Evolutionary conservation across 2,113 vertebrate species (phyloP), one percentile per base, ranked within the genome.

Genomic region (Calypte anna): DNA sequence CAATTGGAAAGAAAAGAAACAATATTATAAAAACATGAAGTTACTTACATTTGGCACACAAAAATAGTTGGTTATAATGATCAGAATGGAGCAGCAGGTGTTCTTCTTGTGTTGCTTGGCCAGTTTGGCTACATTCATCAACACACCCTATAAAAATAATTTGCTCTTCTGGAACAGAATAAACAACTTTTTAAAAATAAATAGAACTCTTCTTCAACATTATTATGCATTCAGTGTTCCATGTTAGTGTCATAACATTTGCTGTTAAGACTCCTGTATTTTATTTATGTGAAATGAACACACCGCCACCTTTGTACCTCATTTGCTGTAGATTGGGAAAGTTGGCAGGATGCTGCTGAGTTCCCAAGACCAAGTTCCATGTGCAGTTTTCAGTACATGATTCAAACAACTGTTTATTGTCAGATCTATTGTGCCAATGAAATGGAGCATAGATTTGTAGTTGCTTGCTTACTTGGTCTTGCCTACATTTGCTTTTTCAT

Each of bases 281-380:
- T 27, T 77, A 28, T 85, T 67, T 73, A 40, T 23, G 31, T 27
- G 24, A 75, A 70, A 85, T 23, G 12, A 61, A 57, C 14, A 20
- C 17, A 5, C 6, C 27, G 17, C 15, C 53, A 54, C 2, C 21
- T 88, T 90, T 0, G 0, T n/a, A 51, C 27, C 10, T 82, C 19
- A 22, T 82, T 44, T 38, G 10, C 46, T 3, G 0, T 6, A 51
- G n/a, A 77, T 59, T 16, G 10, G 25, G 25, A 86, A 73, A 43
- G 33, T 68, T 24, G 80, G 11, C 40, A 58, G 27, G 40, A 40
- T 66, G 59, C 20, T 73, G 20, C 44, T 59, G 43, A 58, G 10
- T 59, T 92, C 38, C 69, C 46, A 50, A 38, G 25, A 64, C 17
- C 23, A 81, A 66, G 50, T 44, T 80, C 51, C 15, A n/a, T 5